phyloP scores from a whole-genome alignment of 1,140 invertebrate genomes.

The Agraylea sexmaculata region DNA sequence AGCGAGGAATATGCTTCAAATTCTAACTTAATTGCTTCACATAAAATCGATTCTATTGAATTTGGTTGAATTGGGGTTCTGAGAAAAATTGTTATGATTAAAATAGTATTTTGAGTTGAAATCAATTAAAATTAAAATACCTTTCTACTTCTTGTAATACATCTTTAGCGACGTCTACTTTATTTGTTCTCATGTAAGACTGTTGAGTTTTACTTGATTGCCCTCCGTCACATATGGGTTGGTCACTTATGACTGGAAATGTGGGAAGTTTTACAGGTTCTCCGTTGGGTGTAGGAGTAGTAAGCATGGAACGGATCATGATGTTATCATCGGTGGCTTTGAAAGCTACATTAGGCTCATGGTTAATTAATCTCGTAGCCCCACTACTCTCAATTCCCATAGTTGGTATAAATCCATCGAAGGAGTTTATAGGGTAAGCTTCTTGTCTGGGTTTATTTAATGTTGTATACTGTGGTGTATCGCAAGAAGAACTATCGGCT shows the following conservation, averaged over 20 bases:
- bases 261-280: constrained; percentile 15
- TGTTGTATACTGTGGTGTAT: constrained; percentile 9
- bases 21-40: constrained; percentile 72
- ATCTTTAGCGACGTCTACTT: constrained; percentile 42
- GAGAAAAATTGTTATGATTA: constrained; percentile 20
- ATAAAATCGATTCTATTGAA: constrained; percentile 69
- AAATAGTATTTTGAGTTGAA: background rate
- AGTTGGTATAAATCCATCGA: no score
- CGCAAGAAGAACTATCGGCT: background rate
- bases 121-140: constrained; percentile 23
- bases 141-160: constrained; percentile 53
- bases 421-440: constrained; percentile 8
- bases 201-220: no score
- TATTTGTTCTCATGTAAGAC: constrained; percentile 5
- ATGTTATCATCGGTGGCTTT: constrained; percentile 13
- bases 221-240: constrained; percentile 14
- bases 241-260: constrained; percentile 2
- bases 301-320: constrained; percentile 20
- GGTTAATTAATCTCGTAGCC: no score
- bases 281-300: constrained; percentile 15
- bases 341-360: background rate
- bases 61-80: constrained; percentile 41
- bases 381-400: no score
- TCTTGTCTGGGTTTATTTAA: constrained; percentile 12
- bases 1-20: constrained; percentile 57